Evolutionary conservation across 2,888 invertebrate species (phyloP), one percentile per base, ranked within the genome.

Genomic region (Chloroclysta siterata): DNA sequence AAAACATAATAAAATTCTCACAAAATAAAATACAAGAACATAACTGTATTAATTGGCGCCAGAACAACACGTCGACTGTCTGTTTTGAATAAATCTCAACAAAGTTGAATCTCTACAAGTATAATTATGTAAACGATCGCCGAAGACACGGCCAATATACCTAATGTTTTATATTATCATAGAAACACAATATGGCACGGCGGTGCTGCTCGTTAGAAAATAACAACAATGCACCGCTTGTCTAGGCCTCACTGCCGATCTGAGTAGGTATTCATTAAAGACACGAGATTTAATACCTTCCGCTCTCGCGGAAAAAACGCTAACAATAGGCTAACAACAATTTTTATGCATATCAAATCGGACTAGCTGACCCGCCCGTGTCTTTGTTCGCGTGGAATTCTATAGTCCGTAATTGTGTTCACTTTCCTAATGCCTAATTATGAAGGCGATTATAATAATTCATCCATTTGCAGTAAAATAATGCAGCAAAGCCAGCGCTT

Each of bases 231-330:
- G 76, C 75, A 75, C 71, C 70, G 75, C 76, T 73, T 71, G 74
- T 74, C 73, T 76, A 69, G 76, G 33, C 50, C 17, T 15, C 17
- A 50, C 50, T 33, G 74, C 75, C 74, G 77, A 76, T 73, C 76
- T 75, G 70, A 70, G 70, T n/a, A n/a, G n/a, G n/a, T 76, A 75
- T 76, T 81, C 83, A 85, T 84, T 83, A 82, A 75, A 77, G 73
- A 74, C 73, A 70, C 65, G 55, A 77, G 74, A 74, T 73, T 78
- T 75, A 76, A 74, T 76, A 77, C 77, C 81, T 84, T 85, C 85
- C 85, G 82, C 76, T 78, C 79, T 81, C 79, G 78, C 71, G 82
- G 69, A 72, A 79, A 80, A 75, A 64, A 66, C 72, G 63, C 70
- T 61, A 84, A 84, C 83, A 87, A 87, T 86, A 78, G 80, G 74